phyloP scores from a whole-genome alignment of 2,888 invertebrate species.

The Seira sanloemensis region DNA sequence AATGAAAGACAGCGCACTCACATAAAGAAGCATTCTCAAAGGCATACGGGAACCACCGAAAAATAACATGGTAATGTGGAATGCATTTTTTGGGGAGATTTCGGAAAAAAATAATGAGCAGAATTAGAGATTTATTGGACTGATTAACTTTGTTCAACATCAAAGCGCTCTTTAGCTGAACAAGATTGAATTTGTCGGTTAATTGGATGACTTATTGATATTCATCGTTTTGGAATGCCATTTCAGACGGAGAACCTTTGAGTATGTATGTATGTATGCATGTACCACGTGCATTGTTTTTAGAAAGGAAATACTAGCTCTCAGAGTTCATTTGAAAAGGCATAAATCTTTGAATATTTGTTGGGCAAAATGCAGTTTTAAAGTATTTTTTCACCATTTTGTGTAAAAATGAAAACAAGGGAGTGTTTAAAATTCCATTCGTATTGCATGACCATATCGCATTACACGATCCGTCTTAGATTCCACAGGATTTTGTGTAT shows the following conservation, averaged over 20 bases:
- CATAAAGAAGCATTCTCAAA: too few species aligned
- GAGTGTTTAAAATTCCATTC: conserved; percentile 38
- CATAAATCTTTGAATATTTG: neutral
- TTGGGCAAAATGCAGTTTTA: conserved; percentile 11
- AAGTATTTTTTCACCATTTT: neutral
- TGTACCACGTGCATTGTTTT: neutral
- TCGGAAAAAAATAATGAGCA: too few species aligned
- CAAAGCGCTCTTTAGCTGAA: neutral
- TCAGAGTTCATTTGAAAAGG: neutral
- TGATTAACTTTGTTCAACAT: conserved; percentile 2
- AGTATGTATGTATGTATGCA: too few species aligned
- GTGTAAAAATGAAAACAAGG: conserved; percentile 1
- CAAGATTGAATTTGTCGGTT: neutral
- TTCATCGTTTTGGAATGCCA: neutral
- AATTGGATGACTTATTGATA: neutral
- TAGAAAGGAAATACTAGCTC: too few species aligned
- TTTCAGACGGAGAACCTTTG: too few species aligned
- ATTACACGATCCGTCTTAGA: conserved; percentile 9
- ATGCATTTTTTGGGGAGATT: too few species aligned
- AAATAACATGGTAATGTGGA: too few species aligned
- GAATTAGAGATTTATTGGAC: conserved; percentile 16
- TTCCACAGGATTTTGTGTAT: too few species aligned
- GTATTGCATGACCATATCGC: conserved; percentile 44
- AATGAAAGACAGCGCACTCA: too few species aligned
- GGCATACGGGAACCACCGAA: too few species aligned